These are phyloP conservation scores for Thalassaphorura encarpata DNA, from an alignment of 1,140 invertebrate species.

Conservation along the genomic window DNA sequence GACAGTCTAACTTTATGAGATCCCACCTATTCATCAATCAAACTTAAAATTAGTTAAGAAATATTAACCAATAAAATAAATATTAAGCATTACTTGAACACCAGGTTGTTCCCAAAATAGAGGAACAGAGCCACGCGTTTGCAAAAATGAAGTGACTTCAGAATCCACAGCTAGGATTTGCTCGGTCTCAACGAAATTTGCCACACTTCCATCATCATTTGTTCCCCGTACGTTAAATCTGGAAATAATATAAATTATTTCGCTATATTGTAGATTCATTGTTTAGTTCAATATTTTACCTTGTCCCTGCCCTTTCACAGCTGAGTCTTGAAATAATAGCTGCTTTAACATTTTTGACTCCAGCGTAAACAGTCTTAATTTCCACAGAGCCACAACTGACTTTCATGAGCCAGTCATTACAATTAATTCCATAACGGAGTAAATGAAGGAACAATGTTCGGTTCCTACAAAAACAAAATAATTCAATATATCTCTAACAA, in stretches of 20 bases:
- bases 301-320: slow-evolving; percentile 89
- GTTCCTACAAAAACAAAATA: slow-evolving; percentile 56
- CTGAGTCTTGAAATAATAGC: slow-evolving; percentile 90
- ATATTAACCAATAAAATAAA: neutral
- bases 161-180: slow-evolving; percentile 88
- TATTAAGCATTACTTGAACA: slow-evolving; percentile 57
- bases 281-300: slow-evolving; percentile 38
- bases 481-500: too few species aligned
- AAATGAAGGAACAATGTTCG: slow-evolving; percentile 86
- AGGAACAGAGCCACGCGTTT: slow-evolving; percentile 92
- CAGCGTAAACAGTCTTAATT: slow-evolving; percentile 90
- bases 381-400: slow-evolving; percentile 93
- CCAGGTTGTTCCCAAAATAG: slow-evolving; percentile 99
- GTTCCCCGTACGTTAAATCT: slow-evolving; percentile 95
- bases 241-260: slow-evolving; percentile 3
- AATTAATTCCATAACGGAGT: slow-evolving; percentile 77
- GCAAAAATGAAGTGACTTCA: slow-evolving; percentile 68
- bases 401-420: slow-evolving; percentile 78
- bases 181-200: slow-evolving; percentile 99
- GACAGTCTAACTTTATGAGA: slow-evolving; percentile 98
- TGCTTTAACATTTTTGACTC: slow-evolving; percentile 80
- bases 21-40: slow-evolving; percentile 64
- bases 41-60: neutral
- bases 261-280: neutral
- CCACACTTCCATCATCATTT: slow-evolving; percentile 98